Evolutionary conservation across 2,113 vertebrate species (phyloP).

Genomic region (Dasyornis broadbenti): DNA sequence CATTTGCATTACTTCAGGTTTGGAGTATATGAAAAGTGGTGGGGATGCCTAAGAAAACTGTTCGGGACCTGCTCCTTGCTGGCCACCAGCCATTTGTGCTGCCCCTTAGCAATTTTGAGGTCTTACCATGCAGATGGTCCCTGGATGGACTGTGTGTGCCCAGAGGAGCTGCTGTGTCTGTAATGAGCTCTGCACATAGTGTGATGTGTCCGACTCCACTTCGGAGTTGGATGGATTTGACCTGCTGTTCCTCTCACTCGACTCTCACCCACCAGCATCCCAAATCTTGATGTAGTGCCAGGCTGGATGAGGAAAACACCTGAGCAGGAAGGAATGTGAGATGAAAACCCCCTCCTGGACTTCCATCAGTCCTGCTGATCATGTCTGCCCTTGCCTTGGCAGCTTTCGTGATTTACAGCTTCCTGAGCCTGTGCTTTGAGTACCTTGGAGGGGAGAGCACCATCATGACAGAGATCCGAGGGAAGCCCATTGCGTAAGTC

Average conservation of each 20-base stretch:
- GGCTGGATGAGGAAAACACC: background rate
- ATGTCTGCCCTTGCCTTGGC: background rate
- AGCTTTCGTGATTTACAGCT: constrained; percentile 99
- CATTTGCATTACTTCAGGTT: background rate
- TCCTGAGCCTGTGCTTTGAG: constrained; percentile 94
- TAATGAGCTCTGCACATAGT: background rate
- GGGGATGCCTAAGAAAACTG: background rate
- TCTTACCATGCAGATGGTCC: background rate
- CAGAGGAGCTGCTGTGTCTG: background rate
- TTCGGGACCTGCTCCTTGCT: background rate
- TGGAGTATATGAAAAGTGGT: background rate
- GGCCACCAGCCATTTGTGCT: background rate
- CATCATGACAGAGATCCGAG: constrained; percentile 96
- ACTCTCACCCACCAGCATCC: background rate
- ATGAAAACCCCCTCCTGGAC: background rate
- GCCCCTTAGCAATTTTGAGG: background rate
- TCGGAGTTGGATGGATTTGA: background rate
- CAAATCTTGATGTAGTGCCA: background rate
- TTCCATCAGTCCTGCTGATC: background rate
- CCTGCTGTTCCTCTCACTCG: background rate
- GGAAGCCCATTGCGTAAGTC: constrained; percentile 88
- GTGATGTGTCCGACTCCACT: fast-evolving
- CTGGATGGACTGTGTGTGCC: background rate
- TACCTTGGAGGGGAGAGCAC: constrained; percentile 94
- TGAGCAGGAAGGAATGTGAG: background rate